Evolutionary conservation across 1,140 invertebrate species (phyloP), one percentile per base, ranked within the genome.

Genomic region (Popillia japonica): DNA sequence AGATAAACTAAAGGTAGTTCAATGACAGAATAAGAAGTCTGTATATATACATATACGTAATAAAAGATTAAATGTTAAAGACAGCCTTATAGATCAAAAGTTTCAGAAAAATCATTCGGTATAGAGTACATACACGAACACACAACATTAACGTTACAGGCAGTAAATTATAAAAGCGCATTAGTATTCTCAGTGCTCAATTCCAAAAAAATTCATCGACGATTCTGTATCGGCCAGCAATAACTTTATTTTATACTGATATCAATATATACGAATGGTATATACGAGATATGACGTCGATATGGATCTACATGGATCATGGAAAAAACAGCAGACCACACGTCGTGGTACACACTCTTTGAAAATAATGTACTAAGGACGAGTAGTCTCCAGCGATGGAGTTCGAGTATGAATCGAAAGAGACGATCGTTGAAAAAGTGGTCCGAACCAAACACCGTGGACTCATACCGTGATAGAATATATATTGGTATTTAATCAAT

Each of bases 201-300:
- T 27, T 73, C 40, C 6, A 42, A 73, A 73, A 73, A 73, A 73
- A 8, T 68, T 73, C 40, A 40, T 73, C 27, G 72, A 40, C 23
- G 23, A 73, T 73, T 73, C 72, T 34, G 72, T 40, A 73, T 34
- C 72, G 72, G 72, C 40, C 40, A 40, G 72, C 72, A 73, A 73
- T 73, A 73, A 73, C 72, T 73, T 73, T 73, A 73, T 73, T 73
- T 73, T 73, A 73, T 73, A 73, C 72, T 27, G 72, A 73, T 64
- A 64, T 64, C 61, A 27, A 64, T 64, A 64, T 64, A 73, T 42
- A 73, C 72, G 34, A 14, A 73, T 40, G n/a, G 11, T n/a, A 41
- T 73, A 73, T 73, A 73, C 7, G 72, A 73, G 72, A 73, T 73
- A 73, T 73, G 72, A 73, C 72, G 40, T 73, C n/a, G 72, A 73